phyloP scores from a whole-genome alignment of 2,113 vertebrate genomes.

The Gnathonemus echidnorhynchus region DNA sequence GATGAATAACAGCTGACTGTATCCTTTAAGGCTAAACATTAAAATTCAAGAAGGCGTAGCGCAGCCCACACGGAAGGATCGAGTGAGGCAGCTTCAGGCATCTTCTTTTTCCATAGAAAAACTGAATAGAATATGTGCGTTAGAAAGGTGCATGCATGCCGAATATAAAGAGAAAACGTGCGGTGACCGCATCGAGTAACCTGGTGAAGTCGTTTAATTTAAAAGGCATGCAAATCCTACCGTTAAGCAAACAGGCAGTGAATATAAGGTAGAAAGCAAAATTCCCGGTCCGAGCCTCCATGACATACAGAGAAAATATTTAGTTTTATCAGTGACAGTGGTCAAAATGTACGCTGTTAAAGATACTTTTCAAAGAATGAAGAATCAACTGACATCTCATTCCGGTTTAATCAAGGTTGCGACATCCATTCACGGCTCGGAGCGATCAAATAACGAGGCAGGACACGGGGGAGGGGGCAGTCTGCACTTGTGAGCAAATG shows the following conservation, averaged over 20 bases:
- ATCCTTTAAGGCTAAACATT: background rate
- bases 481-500: conserved; percentile 4
- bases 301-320: conserved; percentile 10
- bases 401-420: background rate
- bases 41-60: background rate
- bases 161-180: background rate
- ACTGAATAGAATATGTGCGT: background rate
- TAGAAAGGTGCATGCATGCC: background rate
- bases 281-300: conserved; percentile 27
- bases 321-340: background rate
- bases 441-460: background rate
- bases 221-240: conserved; percentile 29
- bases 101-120: background rate
- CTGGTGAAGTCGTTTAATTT: background rate
- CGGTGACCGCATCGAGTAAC: background rate
- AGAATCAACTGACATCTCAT: background rate
- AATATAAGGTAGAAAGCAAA: conserved; percentile 29
- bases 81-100: background rate
- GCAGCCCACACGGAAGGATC: background rate
- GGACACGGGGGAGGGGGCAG: background rate
- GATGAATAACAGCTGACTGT: background rate
- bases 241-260: conserved; percentile 33
- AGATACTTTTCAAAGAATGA: background rate
- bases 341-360: background rate
- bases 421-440: background rate